Percentiles rank a stretch among this genome's conserved stretches.
Conservation (phyloP, 2,888 invertebrate species). For the Amblyteles armatorius region DNA sequence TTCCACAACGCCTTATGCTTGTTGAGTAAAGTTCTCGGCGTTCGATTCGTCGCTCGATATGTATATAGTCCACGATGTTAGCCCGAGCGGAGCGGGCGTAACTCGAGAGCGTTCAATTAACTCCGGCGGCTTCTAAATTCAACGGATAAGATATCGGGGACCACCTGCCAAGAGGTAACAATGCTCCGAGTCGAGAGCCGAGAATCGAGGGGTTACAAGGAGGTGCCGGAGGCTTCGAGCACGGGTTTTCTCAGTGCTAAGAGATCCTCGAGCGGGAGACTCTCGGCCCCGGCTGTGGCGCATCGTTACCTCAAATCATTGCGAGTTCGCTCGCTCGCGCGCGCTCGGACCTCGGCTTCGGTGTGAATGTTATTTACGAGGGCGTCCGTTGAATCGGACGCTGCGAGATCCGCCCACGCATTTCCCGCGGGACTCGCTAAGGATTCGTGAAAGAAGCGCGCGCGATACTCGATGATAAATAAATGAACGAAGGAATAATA, state of each 20-base stretch:
- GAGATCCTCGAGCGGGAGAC: neutral
- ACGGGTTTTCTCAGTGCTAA: conserved; percentile 16
- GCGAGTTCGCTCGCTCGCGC: conserved; percentile 47
- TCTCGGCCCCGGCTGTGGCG: conserved; percentile 2
- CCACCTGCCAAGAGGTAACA: conserved; percentile 40
- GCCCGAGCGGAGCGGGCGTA: conserved; percentile 2
- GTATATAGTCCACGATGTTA: neutral
- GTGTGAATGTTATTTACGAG: conserved; percentile 69
- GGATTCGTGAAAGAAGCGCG: conserved; percentile 35
- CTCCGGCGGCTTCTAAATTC: conserved; percentile 25
- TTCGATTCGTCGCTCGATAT: neutral
- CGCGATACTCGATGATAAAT: conserved; percentile 68
- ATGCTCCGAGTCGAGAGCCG: conserved; percentile 14
- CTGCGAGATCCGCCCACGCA: conserved; percentile 60
- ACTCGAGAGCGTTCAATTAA: conserved; percentile 31
- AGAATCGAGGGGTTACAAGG: conserved; percentile 21
- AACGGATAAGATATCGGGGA: conserved; percentile 32
- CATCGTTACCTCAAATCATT: conserved; percentile 59
- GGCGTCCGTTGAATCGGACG: conserved; percentile 56
- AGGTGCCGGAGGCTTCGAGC: conserved; percentile 25
- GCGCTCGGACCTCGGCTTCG: conserved; percentile 36
- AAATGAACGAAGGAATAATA: conserved; percentile 67
- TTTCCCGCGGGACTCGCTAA: conserved; percentile 24
- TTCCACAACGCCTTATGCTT: neutral
- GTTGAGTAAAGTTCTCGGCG: neutral